A percentile compares a stretch with the other conserved stretches of the same genome.
Evolutionary conservation across 2,113 vertebrate genomes (phyloP).

Genomic region (Athene cunicularia): DNA sequence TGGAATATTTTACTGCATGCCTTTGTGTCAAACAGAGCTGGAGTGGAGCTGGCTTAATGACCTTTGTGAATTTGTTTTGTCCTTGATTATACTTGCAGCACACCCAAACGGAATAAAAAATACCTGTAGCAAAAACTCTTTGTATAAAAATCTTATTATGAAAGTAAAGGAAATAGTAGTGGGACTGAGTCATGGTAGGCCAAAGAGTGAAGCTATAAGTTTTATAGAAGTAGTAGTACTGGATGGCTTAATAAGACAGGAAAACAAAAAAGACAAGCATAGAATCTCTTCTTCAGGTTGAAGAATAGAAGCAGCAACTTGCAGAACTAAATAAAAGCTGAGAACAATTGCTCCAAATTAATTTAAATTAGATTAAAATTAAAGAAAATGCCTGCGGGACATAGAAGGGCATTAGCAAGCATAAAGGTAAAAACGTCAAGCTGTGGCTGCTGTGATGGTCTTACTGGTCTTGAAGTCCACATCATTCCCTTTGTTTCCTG

Average conservation of each 20-base stretch:
- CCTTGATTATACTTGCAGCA: background rate
- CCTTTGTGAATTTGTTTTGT: background rate
- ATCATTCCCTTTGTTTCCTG: background rate
- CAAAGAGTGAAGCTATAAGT: background rate
- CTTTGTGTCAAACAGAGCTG: slow-evolving; percentile 10
- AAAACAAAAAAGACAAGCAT: background rate
- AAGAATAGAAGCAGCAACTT: background rate
- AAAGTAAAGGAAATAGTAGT: background rate
- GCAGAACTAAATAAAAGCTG: background rate
- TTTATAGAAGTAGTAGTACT: background rate
- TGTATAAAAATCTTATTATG: background rate
- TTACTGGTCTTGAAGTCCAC: background rate
- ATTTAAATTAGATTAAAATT: background rate
- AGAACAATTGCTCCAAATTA: background rate
- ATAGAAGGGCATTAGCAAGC: background rate
- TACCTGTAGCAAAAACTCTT: background rate
- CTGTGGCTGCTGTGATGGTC: background rate
- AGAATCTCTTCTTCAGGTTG: background rate
- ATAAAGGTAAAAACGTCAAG: background rate
- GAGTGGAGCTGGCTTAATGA: background rate
- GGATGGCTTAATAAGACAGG: background rate
- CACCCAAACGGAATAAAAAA: background rate
- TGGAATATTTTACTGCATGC: slow-evolving; percentile 36
- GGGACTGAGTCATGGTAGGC: background rate
- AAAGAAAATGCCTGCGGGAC: background rate